phyloP scores from a whole-genome alignment of 1,140 invertebrate genomes.

The Notospermus geniculatus region DNA sequence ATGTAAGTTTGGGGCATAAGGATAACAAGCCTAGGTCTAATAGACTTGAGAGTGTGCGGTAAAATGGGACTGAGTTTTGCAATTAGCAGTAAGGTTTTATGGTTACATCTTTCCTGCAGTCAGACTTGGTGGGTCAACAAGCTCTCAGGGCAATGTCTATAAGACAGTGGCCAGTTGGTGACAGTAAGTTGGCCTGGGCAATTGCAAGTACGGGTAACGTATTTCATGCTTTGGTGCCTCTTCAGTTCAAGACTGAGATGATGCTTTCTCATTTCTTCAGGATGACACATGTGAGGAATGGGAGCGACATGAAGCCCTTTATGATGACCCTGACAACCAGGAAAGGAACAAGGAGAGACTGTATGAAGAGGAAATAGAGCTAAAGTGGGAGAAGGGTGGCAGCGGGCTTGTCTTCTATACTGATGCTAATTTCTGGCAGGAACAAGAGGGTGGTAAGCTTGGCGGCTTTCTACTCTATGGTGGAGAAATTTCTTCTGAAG shows the following conservation, averaged over 20 bases:
- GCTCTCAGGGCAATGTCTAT: no score
- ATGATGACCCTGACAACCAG: slow-evolving; percentile 62
- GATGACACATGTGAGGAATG: slow-evolving; percentile 55
- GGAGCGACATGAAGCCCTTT: slow-evolving; percentile 62
- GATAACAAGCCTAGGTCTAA: not conserved
- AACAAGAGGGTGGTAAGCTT: slow-evolving; percentile 52
- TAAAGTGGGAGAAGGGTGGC: slow-evolving; percentile 67
- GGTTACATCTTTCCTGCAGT: no score
- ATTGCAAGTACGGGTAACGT: no score
- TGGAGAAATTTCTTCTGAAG: not conserved
- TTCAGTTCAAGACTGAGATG: no score
- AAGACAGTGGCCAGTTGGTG: no score
- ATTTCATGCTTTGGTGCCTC: no score
- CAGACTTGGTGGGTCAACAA: no score
- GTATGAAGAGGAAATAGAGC: slow-evolving; percentile 64
- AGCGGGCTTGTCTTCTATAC: slow-evolving; percentile 66
- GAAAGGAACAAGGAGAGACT: slow-evolving; percentile 56
- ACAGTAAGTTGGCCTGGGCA: no score
- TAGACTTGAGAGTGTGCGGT: not conserved
- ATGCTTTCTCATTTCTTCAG: slow-evolving; percentile 17
- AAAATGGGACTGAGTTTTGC: no score
- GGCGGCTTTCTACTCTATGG: not conserved
- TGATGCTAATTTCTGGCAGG: slow-evolving; percentile 63
- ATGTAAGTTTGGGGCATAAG: not conserved
- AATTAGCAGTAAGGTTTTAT: no score